Evolutionary conservation across 2,113 vertebrate genomes (phyloP).

Genomic region (Hirundichthys speculiger): DNA sequence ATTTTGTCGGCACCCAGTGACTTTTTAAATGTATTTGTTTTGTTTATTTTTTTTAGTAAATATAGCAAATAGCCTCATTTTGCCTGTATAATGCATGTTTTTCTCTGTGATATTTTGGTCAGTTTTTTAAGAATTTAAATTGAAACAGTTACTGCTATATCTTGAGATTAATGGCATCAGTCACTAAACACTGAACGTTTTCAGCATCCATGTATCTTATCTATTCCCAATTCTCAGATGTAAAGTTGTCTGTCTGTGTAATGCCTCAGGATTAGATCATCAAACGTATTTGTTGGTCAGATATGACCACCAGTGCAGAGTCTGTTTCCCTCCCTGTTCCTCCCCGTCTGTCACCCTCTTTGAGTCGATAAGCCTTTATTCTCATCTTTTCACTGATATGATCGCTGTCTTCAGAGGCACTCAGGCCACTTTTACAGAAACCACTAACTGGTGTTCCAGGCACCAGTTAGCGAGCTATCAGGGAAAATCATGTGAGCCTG

Average conservation of each 20-base stretch:
- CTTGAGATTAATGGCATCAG: too few species aligned
- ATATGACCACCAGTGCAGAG: slow-evolving; percentile 49
- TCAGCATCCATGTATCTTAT: slow-evolving; percentile 19
- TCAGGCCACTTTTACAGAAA: slow-evolving; percentile 79
- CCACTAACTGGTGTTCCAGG: slow-evolving; percentile 77
- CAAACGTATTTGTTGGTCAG: slow-evolving; percentile 44
- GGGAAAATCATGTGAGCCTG: slow-evolving; percentile 32
- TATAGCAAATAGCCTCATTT: too few species aligned
- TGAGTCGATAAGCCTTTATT: slow-evolving; percentile 74
- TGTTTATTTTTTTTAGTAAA: too few species aligned
- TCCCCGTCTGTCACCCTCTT: slow-evolving; percentile 46
- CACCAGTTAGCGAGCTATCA: slow-evolving; percentile 69
- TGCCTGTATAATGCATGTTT: too few species aligned
- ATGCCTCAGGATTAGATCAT: slow-evolving; percentile 74
- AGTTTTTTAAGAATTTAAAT: too few species aligned
- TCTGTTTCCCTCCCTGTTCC: slow-evolving; percentile 18
- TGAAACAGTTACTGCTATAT: too few species aligned
- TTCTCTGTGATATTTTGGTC: too few species aligned
- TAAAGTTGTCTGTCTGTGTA: slow-evolving; percentile 51
- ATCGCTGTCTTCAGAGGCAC: slow-evolving; percentile 79
- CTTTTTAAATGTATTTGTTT: too few species aligned
- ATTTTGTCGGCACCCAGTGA: too few species aligned
- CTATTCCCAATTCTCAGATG: slow-evolving; percentile 36
- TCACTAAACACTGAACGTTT: background rate
- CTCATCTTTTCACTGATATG: slow-evolving; percentile 77